These are phyloP conservation scores for Ictidomys tridecemlineatus DNA, from an alignment of 2,113 vertebrate species.

Conservation along the genomic window DNA sequence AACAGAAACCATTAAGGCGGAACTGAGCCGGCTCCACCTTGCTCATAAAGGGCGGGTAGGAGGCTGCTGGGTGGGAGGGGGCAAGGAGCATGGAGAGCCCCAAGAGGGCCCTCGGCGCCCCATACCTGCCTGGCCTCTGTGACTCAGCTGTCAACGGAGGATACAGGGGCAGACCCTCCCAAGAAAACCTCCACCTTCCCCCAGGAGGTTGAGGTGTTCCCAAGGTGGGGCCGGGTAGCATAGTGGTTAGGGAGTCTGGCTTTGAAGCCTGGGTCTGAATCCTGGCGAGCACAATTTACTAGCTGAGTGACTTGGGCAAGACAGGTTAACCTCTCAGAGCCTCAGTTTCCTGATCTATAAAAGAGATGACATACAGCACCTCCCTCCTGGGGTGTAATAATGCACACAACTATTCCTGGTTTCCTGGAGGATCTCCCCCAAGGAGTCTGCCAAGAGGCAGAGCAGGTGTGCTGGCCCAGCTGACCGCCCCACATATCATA, in stretches of 20 bases:
- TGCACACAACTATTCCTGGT: not conserved
- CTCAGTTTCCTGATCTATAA: constrained; percentile 65
- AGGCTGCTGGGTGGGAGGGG: constrained; percentile 75
- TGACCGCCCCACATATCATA: not conserved
- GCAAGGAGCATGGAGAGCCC: constrained; percentile 59
- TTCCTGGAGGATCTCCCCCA: not conserved
- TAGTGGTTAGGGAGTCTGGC: constrained; percentile 36
- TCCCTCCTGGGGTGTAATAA: not conserved
- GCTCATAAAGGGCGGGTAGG: constrained; percentile 85
- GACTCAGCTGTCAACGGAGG: constrained; percentile 84
- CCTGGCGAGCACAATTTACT: constrained; percentile 53
- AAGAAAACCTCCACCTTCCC: not conserved
- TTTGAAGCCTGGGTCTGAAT: constrained; percentile 69
- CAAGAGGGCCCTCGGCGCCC: constrained; percentile 43
- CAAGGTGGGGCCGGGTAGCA: not conserved
- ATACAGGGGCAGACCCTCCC: constrained; percentile 67
- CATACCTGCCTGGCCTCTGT: constrained; percentile 30
- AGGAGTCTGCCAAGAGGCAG: not conserved
- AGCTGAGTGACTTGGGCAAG: constrained; percentile 61
- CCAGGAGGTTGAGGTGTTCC: constrained; percentile 15
- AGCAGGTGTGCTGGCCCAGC: not conserved
- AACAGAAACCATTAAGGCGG: constrained; percentile 92
- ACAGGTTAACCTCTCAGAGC: constrained; percentile 44
- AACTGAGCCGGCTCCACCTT: constrained; percentile 88
- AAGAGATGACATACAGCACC: not conserved